Evolutionary conservation across 1,140 invertebrate genomes (phyloP).

Genomic region (Zelostemma sp.): DNA sequence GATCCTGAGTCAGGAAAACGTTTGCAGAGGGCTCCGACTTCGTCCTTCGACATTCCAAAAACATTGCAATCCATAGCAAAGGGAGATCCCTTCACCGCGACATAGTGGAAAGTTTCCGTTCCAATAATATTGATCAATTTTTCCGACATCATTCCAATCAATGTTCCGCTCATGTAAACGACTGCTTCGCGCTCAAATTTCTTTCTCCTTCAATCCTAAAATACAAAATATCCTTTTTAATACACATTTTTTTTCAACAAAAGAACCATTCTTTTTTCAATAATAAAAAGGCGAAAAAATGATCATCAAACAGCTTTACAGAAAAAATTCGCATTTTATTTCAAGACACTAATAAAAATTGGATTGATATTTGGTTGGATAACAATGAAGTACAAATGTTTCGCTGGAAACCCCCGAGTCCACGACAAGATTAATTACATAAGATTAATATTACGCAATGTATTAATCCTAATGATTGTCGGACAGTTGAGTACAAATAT

Average conservation of each 20-base stretch:
- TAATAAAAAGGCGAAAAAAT: no score
- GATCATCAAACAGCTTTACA: no score
- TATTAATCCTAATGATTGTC: no score
- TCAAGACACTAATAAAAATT: no score
- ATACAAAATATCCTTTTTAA: slow-evolving; percentile 42
- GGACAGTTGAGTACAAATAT: no score
- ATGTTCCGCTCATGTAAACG: slow-evolving; percentile 20
- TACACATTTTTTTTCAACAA: slow-evolving; percentile 5
- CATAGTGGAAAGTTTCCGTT: slow-evolving; percentile 72
- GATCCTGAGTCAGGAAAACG: slow-evolving; percentile 75
- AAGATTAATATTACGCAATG: no score
- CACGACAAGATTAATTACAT: no score
- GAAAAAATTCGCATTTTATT: no score
- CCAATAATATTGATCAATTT: slow-evolving; percentile 51
- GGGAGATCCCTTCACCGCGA: slow-evolving; percentile 82
- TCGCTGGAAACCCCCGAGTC: no score
- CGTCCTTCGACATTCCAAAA: slow-evolving; percentile 79
- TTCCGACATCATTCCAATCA: slow-evolving; percentile 44
- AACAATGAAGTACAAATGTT: no score
- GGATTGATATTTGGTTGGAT: no score
- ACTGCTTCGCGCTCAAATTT: slow-evolving; percentile 49
- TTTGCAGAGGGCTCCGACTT: slow-evolving; percentile 76
- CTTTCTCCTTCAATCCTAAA: slow-evolving; percentile 65
- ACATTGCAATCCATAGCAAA: slow-evolving; percentile 79
- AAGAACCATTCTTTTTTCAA: no score